Conservation (phyloP, 2,797 vertebrate species). For the Gallinago nigripennis region DNA sequence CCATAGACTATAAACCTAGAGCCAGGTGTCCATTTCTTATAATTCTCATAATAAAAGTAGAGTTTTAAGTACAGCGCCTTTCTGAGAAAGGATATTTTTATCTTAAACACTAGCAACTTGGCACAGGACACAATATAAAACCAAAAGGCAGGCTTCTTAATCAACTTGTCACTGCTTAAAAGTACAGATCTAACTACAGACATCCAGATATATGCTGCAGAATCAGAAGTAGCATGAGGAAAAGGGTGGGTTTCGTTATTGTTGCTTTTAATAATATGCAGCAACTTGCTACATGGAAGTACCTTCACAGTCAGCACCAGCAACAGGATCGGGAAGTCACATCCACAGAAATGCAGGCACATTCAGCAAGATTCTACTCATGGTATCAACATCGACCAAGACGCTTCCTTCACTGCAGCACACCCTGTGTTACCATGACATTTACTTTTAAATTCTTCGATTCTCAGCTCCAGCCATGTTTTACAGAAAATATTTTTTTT, state of each 20-base stretch:
- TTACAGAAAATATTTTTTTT: neutral
- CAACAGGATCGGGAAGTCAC: neutral
- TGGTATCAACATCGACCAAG: neutral
- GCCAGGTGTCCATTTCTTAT: constrained; percentile 59
- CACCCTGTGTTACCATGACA: neutral
- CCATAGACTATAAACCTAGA: constrained; percentile 36
- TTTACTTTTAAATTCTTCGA: neutral
- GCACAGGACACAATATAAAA: constrained; percentile 61
- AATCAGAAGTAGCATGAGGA: constrained; percentile 13
- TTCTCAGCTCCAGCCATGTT: neutral
- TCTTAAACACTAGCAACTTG: constrained; percentile 55
- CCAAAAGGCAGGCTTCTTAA: constrained; percentile 69
- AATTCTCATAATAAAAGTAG: constrained; percentile 53
- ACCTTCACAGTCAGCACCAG: neutral
- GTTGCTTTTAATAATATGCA: neutral
- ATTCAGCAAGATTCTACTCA: neutral
- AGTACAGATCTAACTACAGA: constrained; percentile 22
- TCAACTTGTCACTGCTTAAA: constrained; percentile 64
- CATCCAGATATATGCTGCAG: neutral
- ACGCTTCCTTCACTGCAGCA: neutral
- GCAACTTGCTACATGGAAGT: neutral
- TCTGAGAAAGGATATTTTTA: constrained; percentile 51
- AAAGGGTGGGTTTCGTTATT: neutral
- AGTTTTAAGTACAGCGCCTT: constrained; percentile 42
- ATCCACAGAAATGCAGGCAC: neutral